Percentiles rank a stretch among this genome's conserved stretches.
Evolutionary conservation across 2,797 vertebrate genomes (phyloP).

Genomic region (Lophotriccus pileatus): DNA sequence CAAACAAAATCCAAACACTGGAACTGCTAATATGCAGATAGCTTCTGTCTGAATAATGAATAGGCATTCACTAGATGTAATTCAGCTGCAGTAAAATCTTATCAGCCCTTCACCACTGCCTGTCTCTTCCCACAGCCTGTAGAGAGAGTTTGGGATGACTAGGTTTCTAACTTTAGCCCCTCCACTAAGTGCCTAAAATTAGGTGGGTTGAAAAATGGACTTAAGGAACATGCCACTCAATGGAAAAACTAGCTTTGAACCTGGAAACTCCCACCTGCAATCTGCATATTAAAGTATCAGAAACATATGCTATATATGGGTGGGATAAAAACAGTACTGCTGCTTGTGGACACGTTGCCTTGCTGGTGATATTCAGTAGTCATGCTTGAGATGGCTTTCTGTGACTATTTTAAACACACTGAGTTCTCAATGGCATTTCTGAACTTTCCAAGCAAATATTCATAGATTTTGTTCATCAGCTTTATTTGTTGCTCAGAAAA

Average conservation of each 20-base stretch:
- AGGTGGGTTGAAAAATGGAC: slow-evolving; percentile 3
- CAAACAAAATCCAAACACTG: background rate
- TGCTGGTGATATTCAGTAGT: background rate
- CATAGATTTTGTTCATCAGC: background rate
- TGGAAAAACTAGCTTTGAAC: background rate
- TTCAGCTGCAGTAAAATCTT: background rate
- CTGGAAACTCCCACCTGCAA: slow-evolving; percentile 23
- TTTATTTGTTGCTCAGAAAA: background rate
- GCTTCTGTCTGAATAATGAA: background rate
- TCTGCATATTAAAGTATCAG: background rate
- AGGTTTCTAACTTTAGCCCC: background rate
- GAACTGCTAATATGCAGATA: background rate
- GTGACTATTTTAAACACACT: background rate
- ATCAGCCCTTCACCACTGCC: background rate
- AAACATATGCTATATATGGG: background rate
- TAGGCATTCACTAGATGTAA: background rate
- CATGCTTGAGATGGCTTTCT: background rate
- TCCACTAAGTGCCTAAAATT: background rate
- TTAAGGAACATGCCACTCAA: background rate
- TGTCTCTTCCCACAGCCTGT: background rate
- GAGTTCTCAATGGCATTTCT: background rate
- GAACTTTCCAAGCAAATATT: background rate
- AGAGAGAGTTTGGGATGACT: background rate
- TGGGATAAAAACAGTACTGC: background rate
- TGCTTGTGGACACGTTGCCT: background rate